A percentile compares a stretch with the other conserved stretches of the same genome.
These are phyloP conservation scores for Scarus forsteni DNA, from an alignment of 2,797 vertebrate species.

Conservation along the genomic window DNA sequence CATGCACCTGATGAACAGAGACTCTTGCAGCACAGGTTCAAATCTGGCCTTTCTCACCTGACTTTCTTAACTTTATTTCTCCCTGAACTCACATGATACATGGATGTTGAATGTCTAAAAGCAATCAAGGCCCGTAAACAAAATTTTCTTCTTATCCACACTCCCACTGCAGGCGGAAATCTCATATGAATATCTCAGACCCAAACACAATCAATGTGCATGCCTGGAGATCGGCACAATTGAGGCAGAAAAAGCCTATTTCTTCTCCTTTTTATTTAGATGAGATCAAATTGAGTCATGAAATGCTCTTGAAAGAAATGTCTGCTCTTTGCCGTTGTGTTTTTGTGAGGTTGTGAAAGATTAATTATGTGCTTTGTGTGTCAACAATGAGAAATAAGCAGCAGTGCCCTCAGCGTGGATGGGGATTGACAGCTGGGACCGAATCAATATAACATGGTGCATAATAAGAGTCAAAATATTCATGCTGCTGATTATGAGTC, in stretches of 20 bases:
- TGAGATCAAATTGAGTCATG: slow-evolving; percentile 21
- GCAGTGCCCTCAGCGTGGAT: slow-evolving; percentile 31
- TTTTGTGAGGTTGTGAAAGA: slow-evolving; percentile 26
- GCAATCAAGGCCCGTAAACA: neutral
- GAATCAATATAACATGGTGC: slow-evolving; percentile 38
- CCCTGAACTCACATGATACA: neutral
- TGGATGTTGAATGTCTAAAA: neutral
- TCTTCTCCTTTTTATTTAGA: neutral
- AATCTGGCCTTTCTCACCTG: too few relatives aligned
- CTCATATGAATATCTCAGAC: slow-evolving; percentile 1
- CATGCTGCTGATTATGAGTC: slow-evolving; percentile 13
- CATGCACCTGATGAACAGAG: too few relatives aligned
- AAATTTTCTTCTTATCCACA: neutral
- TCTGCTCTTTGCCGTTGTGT: slow-evolving; percentile 1
- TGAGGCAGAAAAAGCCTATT: neutral
- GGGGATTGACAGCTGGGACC: slow-evolving; percentile 35
- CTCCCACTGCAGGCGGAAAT: neutral
- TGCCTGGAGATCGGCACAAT: neutral
- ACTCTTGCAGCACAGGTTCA: too few relatives aligned
- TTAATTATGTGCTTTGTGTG: slow-evolving; percentile 37
- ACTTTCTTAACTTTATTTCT: too few relatives aligned
- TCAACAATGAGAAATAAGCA: slow-evolving; percentile 57
- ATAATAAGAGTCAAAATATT: slow-evolving; percentile 39
- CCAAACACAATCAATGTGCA: slow-evolving; percentile 8
- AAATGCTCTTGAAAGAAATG: slow-evolving; percentile 11